A percentile compares a stretch with the other conserved stretches of the same genome.
These are phyloP conservation scores for Acanthacorydalis orientalis DNA, from an alignment of 2,888 invertebrate species.

Conservation along the genomic window DNA sequence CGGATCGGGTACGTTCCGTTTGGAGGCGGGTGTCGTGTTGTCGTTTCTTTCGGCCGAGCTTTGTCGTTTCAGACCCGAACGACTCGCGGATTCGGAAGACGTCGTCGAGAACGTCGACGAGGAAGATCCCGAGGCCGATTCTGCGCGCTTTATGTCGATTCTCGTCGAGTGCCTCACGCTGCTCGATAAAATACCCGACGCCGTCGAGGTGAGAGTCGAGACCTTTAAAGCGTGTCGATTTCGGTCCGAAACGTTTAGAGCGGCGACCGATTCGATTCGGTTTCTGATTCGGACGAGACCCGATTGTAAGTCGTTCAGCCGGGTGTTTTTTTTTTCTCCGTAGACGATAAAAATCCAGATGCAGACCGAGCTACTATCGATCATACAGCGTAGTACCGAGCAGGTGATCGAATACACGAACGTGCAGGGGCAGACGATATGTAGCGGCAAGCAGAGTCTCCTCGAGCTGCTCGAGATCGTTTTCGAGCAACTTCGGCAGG, in stretches of 20 bases:
- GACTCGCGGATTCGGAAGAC: not conserved
- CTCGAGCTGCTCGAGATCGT: constrained; percentile 53
- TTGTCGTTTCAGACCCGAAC: not conserved
- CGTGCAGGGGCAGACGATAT: constrained; percentile 20
- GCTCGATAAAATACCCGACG: constrained; percentile 68
- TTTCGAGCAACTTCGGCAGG: constrained; percentile 66
- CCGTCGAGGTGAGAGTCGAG: constrained; percentile 51
- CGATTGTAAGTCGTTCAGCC: no score
- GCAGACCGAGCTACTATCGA: constrained; percentile 62
- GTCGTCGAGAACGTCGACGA: constrained; percentile 36
- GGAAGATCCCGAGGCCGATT: constrained; percentile 42
- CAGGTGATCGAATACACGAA: constrained; percentile 47
- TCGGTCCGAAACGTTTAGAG: no score
- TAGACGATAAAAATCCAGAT: constrained; percentile 69
- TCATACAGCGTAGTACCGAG: constrained; percentile 64
- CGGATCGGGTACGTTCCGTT: not conserved
- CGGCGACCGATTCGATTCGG: no score
- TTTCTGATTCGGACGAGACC: no score
- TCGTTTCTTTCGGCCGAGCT: not conserved
- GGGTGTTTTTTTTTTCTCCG: constrained; percentile 13
- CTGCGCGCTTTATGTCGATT: constrained; percentile 57
- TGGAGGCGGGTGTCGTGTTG: not conserved
- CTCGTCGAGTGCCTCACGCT: constrained; percentile 74
- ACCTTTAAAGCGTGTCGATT: no score
- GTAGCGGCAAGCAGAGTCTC: constrained; percentile 21